Evolutionary conservation across 2,888 invertebrate species (phyloP), one percentile per base, ranked within the genome.

Genomic region (Tridacna gigas): DNA sequence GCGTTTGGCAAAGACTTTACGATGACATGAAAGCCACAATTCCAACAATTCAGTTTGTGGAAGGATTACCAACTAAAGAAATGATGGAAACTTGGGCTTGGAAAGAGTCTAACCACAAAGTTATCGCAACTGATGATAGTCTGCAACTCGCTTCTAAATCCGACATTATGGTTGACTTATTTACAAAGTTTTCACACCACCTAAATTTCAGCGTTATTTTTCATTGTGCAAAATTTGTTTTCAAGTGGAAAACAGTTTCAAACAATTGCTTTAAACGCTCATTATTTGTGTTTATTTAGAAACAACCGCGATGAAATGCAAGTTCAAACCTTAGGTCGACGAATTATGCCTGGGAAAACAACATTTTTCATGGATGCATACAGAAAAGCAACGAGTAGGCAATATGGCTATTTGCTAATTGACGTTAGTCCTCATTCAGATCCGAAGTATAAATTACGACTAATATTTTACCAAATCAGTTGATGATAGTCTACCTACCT

Each of bases 271-370:
- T 25, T 73, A 7, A 67, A 56, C 61, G 60, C 82, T 20, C 84
- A 84, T n/a, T 77, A 84, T 63, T 71, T 84, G 18, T 51, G 81
- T 26, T 45, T 84, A 26, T 82, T 86, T 63, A 67, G 75, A 63
- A 84, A 86, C 28, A 63, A 65, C 48, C 48, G 86, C 48, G 84
- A 84, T 69, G 74, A 79, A 71, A 67, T 77, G 48, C 86, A 86
- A 71, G 74, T 87, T 26, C 67, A 80, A 51, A 75, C 83, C 3
- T 79, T 87, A 26, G 84, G 76, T 22, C 74, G 80, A 56, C 87
- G 84, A 69, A 81, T 84, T 37, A 82, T 76, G 66, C 84, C 84
- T 12, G 77, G 80, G 12, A 80, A 79, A 74, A 26, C 66, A 25
- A 74, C 67, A 11, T 86, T 74, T 66, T 84, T 86, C 61, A 75